Evolutionary conservation across 2,888 invertebrate species (phyloP).

Genomic region (Cepaea hortensis): DNA sequence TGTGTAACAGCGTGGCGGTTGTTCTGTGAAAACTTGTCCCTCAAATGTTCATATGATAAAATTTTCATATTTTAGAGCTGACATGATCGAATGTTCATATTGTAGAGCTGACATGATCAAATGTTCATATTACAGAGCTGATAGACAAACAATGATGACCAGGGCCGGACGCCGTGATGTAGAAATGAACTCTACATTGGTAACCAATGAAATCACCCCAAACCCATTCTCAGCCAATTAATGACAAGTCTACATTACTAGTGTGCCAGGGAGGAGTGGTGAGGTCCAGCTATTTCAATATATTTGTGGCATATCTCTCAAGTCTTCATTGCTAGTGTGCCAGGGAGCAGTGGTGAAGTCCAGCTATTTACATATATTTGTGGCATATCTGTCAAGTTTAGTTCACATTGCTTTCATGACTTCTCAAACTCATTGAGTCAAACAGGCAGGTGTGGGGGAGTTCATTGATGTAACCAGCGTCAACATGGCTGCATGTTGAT

Average conservation of each 20-base stretch:
- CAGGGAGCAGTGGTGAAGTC: not conserved
- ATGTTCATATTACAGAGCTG: conserved; percentile 43
- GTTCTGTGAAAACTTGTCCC: too few species aligned
- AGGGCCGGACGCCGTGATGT: conserved; percentile 50
- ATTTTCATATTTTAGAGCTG: too few species aligned
- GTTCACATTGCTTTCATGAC: too few species aligned
- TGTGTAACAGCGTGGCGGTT: too few species aligned
- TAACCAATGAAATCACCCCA: conserved; percentile 46
- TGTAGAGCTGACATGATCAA: too few species aligned
- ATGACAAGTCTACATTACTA: not conserved
- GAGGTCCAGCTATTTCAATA: not conserved
- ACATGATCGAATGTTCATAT: too few species aligned
- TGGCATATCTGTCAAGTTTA: not conserved
- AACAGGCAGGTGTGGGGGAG: too few species aligned
- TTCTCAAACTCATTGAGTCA: too few species aligned
- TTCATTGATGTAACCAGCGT: too few species aligned
- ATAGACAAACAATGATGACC: conserved; percentile 52
- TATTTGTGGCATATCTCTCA: not conserved
- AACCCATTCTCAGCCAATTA: conserved; percentile 13
- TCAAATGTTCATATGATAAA: too few species aligned
- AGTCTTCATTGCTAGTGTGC: not conserved
- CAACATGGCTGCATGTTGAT: too few species aligned
- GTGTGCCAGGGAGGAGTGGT: not conserved
- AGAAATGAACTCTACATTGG: conserved; percentile 52
- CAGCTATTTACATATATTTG: not conserved